A percentile compares a stretch with the other conserved stretches of the same genome.
phyloP scores from a whole-genome alignment of 2,888 invertebrate genomes.

The Cremastobaeus sp. region DNA sequence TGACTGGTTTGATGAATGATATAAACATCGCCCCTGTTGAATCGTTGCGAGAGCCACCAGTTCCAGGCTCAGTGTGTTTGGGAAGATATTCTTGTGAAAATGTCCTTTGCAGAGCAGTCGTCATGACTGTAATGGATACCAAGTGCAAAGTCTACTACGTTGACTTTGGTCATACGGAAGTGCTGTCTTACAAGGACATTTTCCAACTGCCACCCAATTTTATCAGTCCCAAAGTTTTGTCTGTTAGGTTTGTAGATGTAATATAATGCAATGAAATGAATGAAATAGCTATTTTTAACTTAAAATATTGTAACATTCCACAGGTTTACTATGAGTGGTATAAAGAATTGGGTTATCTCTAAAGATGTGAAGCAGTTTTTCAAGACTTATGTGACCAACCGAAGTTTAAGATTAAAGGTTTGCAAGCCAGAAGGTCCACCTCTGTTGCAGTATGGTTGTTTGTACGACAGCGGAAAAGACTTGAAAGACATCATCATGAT shows the following conservation, averaged over 20 bases:
- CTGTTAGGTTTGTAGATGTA: conserved; percentile 79
- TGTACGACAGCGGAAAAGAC: conserved; percentile 81
- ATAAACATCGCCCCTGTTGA: conserved; percentile 82
- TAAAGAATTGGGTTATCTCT: conserved; percentile 80
- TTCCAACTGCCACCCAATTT: conserved; percentile 87
- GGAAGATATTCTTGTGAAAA: conserved; percentile 85
- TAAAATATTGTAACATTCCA: no score
- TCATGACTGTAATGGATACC: conserved; percentile 85
- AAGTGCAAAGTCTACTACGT: conserved; percentile 89
- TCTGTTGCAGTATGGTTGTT: conserved; percentile 86
- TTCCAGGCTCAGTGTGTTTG: conserved; percentile 85
- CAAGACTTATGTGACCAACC: conserved; percentile 83
- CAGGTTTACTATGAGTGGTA: conserved; percentile 83
- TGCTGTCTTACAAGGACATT: conserved; percentile 84
- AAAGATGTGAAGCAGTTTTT: conserved; percentile 85
- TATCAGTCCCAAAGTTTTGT: conserved; percentile 86
- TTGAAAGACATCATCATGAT: conserved; percentile 81
- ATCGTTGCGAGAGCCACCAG: conserved; percentile 83
- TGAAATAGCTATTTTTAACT: not conserved
- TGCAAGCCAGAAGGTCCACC: conserved; percentile 85
- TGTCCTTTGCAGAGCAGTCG: conserved; percentile 86
- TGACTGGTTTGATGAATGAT: conserved; percentile 85
- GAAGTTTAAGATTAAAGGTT: conserved; percentile 83
- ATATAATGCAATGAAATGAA: no score
- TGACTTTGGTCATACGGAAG: conserved; percentile 89